These are phyloP conservation scores for Amblyteles armatorius DNA, from an alignment of 2,888 invertebrate genomes.

Conservation along the genomic window DNA sequence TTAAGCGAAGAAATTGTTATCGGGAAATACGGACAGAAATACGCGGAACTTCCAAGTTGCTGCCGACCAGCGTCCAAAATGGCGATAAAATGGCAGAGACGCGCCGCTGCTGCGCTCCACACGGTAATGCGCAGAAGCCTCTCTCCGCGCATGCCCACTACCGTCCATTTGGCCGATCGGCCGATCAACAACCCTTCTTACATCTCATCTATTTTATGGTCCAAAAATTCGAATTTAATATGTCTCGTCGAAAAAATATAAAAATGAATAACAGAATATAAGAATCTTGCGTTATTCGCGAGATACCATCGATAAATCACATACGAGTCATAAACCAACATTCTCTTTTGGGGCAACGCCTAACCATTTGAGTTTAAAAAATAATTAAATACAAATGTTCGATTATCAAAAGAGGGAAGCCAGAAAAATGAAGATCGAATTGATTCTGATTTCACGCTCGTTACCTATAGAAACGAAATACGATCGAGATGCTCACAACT, in stretches of 20 bases:
- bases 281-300: background rate
- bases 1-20: background rate
- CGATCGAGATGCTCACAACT: conserved; percentile 51
- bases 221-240: background rate
- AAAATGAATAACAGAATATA: background rate
- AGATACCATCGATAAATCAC: background rate
- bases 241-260: background rate
- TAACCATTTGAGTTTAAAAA: background rate
- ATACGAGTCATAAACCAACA: background rate
- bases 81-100: background rate
- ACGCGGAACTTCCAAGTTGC: background rate
- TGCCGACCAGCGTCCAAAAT: background rate
- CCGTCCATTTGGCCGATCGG: background rate
- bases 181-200: background rate
- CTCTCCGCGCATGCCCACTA: background rate
- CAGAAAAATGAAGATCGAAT: conserved; percentile 46
- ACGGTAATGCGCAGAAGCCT: background rate
- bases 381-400: too few relatives aligned
- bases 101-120: background rate
- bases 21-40: background rate
- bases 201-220: background rate
- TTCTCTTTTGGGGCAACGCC: background rate
- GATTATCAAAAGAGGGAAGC: background rate
- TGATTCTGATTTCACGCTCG: conserved; percentile 40
- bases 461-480: conserved; percentile 31